A percentile compares a stretch with the other conserved stretches of the same genome.
These are phyloP conservation scores for Drosophila cardini DNA, from an alignment of 1,140 invertebrate genomes.

Conservation along the genomic window DNA sequence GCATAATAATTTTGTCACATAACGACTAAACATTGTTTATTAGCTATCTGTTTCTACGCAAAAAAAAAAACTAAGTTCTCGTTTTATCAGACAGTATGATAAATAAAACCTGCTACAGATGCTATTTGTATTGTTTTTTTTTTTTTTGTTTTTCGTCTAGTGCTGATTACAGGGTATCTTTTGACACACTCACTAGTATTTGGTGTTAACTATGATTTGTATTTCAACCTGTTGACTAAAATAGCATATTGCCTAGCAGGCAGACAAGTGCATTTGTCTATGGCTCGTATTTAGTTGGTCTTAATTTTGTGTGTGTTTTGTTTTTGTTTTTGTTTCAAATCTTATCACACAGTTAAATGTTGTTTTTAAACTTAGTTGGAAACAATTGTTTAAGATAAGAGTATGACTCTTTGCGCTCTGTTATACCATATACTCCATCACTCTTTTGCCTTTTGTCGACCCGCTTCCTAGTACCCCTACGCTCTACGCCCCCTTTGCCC, in stretches of 20 bases:
- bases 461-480: not conserved
- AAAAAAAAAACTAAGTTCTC: not conserved
- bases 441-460: constrained; percentile 33
- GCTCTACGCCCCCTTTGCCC: too few relatives aligned
- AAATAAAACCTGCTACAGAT: constrained; percentile 3
- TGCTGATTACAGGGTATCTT: constrained; percentile 12
- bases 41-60: constrained; percentile 7
- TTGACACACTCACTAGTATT: not conserved
- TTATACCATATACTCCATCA: constrained; percentile 19
- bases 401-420: constrained; percentile 44
- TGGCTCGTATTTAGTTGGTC: not conserved
- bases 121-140: constrained; percentile 9
- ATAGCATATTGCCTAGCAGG: constrained; percentile 47
- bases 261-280: constrained; percentile 64
- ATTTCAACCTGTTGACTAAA: constrained; percentile 36
- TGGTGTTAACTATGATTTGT: constrained; percentile 17
- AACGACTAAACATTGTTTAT: not conserved
- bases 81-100: not conserved
- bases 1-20: constrained; percentile 1
- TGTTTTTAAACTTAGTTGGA: constrained; percentile 73
- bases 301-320: not conserved
- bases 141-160: not conserved
- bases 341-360: constrained; percentile 72
- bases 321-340: constrained; percentile 42
- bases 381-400: constrained; percentile 61